Evolutionary conservation across 2,888 invertebrate species (phyloP).

Genomic region (Notodonta dromedarius): DNA sequence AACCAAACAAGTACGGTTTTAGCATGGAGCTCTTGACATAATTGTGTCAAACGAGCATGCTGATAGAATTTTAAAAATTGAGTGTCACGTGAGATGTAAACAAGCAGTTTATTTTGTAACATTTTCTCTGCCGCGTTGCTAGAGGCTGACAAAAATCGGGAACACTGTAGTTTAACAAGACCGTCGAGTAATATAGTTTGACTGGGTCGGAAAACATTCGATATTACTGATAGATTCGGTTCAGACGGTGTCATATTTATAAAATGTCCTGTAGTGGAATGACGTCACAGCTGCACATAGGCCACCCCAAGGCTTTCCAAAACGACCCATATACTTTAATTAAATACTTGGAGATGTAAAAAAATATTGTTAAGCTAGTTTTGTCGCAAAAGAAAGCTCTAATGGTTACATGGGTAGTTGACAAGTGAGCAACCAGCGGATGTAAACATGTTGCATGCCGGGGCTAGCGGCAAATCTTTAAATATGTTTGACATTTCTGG

Average conservation of each 20-base stretch:
- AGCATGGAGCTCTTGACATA: slow-evolving; percentile 28
- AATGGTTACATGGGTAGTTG: neutral
- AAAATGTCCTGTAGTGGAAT: too few species aligned
- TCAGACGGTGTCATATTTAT: too few species aligned
- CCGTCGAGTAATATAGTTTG: too few species aligned
- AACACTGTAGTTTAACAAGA: neutral
- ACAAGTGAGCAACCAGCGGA: slow-evolving; percentile 5
- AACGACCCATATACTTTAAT: too few species aligned
- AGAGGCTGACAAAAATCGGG: neutral
- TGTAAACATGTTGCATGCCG: slow-evolving; percentile 14
- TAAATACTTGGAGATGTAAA: too few species aligned
- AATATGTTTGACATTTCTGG: slow-evolving; percentile 36
- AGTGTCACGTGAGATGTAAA: slow-evolving; percentile 17
- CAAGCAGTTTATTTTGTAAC: neutral
- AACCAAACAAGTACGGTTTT: slow-evolving; percentile 21
- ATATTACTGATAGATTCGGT: too few species aligned
- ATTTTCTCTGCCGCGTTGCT: neutral
- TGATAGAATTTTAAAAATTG: slow-evolving; percentile 14
- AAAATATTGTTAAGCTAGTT: too few species aligned
- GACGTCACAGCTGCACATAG: too few species aligned
- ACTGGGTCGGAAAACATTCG: too few species aligned
- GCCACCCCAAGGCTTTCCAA: too few species aligned
- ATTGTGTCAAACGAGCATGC: slow-evolving; percentile 27
- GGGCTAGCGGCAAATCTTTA: slow-evolving; percentile 19
- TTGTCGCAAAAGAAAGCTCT: neutral